These are phyloP conservation scores for Cirrhinus molitorella DNA, from an alignment of 2,797 vertebrate genomes.

Conservation along the genomic window DNA sequence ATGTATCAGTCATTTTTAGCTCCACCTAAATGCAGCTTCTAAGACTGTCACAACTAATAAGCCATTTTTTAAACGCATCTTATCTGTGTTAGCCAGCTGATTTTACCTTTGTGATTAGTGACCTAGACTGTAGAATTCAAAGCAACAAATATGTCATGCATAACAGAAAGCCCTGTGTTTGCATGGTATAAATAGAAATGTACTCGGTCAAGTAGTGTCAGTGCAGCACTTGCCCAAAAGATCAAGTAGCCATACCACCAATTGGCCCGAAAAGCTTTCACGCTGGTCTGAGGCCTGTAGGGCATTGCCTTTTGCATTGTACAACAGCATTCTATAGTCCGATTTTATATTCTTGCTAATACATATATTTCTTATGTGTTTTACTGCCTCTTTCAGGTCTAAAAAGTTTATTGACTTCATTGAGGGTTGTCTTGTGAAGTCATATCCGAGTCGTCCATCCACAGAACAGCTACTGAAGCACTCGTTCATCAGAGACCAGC, in stretches of 20 bases:
- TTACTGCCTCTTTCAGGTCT: constrained; percentile 79
- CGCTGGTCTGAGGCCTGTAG: neutral
- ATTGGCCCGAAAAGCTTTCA: neutral
- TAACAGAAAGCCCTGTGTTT: neutral
- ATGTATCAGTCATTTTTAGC: neutral
- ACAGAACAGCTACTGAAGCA: constrained; percentile 94
- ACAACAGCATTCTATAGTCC: neutral
- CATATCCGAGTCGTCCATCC: constrained; percentile 88
- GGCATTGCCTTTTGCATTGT: neutral
- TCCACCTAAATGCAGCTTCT: neutral
- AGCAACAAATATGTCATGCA: neutral
- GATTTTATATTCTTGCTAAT: neutral
- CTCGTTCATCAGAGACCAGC: constrained; percentile 93
- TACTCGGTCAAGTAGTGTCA: neutral
- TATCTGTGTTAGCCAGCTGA: neutral
- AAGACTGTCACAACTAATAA: neutral
- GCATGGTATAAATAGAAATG: neutral
- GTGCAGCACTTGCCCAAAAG: neutral
- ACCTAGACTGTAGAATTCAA: neutral
- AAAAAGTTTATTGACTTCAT: constrained; percentile 96
- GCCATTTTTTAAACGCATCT: neutral
- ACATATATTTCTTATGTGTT: neutral
- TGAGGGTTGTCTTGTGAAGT: constrained; percentile 93
- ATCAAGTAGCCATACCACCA: neutral
- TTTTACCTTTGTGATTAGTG: neutral